Base-by-base conservation (phyloP, 2,888 invertebrate genomes). In the Tenthredo scrophulariae region DNA sequence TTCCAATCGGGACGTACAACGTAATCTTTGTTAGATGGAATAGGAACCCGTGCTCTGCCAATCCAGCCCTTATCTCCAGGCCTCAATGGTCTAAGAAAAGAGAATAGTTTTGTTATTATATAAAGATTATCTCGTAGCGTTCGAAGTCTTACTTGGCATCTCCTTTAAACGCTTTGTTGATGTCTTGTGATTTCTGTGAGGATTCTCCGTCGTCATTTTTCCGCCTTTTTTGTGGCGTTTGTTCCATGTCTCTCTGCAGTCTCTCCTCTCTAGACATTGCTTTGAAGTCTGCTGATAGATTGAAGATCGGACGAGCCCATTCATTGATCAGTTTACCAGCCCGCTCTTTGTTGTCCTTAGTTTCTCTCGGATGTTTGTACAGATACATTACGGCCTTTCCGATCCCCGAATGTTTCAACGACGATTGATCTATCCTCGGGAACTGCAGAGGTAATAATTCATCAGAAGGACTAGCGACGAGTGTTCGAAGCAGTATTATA, bases 311-410 rank as follows among this genome's bases (percentile, higher is more conserved):
- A 18, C 99, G 94, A 0, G 99, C 98, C 99, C 99, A 99, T 94
- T 99, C 98, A 87, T 98, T 98, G 88, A 99, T 99, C 87, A 99
- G 95, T 88, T 97, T 96, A 0, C 98, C 98, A 86, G 99, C 98
- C 84, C 97, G 95, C 92, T 97, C 97, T 91, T 97, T 97, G 94
- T 99, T 99, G 85, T 96, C 95, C 93, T 98, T 98, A 0, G 98
- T 97, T 95, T 99, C 99, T 93, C 97, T 97, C 0, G 99, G 99
- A 94, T 99, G 99, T 93, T 99, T 99, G 94, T 98, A 99, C 83
- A 99, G 95, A 94, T 99, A 99, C 99, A 99, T 99, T 0, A 99
- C 98, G 67, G 99, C 99, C 94, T 99, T 99, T 85, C 99, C 99
- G 88, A 99, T 98, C 40, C 99, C 99, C 9, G 99, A 98, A 92